Percentiles rank a stretch among this genome's conserved stretches.
Evolutionary conservation across 1,140 invertebrate genomes (phyloP).

Genomic region (Pogonomyrmex barbatus): DNA sequence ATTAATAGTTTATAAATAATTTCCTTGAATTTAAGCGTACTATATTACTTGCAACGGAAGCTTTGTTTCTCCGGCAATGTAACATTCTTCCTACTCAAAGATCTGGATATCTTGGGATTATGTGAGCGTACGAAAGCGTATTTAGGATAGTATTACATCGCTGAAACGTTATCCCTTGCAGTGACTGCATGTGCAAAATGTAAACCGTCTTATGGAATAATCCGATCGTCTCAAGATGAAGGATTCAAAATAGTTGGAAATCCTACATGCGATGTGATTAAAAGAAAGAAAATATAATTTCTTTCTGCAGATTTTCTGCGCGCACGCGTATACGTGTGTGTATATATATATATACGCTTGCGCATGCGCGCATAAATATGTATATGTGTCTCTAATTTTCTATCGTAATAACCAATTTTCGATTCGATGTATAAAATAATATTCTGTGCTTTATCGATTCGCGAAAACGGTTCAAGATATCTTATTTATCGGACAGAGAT

Average conservation of each 20-base stretch:
- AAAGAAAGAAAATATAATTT: background rate
- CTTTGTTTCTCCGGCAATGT: constrained; percentile 3
- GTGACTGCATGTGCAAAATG: constrained; percentile 1
- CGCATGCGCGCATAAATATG: too few relatives aligned
- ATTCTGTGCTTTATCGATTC: background rate
- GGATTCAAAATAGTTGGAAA: constrained; percentile 10
- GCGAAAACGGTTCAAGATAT: background rate
- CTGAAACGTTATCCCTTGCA: constrained; percentile 42
- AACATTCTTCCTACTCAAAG: constrained; percentile 37
- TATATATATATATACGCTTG: background rate
- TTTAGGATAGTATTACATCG: constrained; percentile 62
- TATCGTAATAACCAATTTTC: constrained; percentile 30
- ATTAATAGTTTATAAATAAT: constrained; percentile 9
- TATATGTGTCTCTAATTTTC: too few relatives aligned
- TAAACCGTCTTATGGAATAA: constrained; percentile 55
- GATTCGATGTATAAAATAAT: background rate
- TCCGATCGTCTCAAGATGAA: constrained; percentile 19
- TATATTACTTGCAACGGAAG: constrained; percentile 20
- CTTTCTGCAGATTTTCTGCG: background rate
- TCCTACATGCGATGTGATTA: background rate
- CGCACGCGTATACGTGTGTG: too few relatives aligned
- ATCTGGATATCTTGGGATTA: constrained; percentile 32
- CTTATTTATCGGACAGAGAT: background rate
- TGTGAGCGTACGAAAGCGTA: constrained; percentile 36
- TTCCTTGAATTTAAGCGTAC: constrained; percentile 28